Conservation (phyloP, 1,140 invertebrate species). For the Nasonia longicornis region DNA sequence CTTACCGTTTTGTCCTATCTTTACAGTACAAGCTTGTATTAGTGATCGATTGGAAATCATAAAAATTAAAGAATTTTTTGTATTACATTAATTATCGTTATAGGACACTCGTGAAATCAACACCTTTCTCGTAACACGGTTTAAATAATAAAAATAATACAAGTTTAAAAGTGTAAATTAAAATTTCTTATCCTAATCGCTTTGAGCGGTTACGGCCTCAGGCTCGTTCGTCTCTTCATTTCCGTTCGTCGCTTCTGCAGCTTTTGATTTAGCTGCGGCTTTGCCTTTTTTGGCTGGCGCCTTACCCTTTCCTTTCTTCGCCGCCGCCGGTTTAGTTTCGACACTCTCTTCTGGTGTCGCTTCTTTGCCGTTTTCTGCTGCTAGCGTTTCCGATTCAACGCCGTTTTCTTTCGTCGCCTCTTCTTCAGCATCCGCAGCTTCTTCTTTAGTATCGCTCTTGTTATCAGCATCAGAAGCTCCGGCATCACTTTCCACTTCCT, state of each 20-base stretch:
- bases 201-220: conserved; percentile 22
- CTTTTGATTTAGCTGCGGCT: conserved; percentile 22
- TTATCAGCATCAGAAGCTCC: conserved; percentile 24
- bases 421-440: conserved; percentile 19
- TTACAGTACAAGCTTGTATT: conserved; percentile 39
- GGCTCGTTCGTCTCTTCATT: conserved; percentile 40
- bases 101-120: conserved; percentile 38
- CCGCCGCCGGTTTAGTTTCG: conserved; percentile 23
- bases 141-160: conserved; percentile 46
- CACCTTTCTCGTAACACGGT: conserved; percentile 30
- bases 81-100: conserved; percentile 33
- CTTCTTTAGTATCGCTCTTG: conserved; percentile 35
- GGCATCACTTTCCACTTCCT: conserved; percentile 34
- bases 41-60: conserved; percentile 28
- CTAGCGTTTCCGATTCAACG: conserved; percentile 20
- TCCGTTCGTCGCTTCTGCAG: conserved; percentile 18
- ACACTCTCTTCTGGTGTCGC: conserved; percentile 29
- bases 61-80: conserved; percentile 35
- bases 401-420: conserved; percentile 38
- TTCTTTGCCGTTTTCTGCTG: conserved; percentile 38
- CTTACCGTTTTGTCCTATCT: conserved; percentile 32
- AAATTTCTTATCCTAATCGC: conserved; percentile 41
- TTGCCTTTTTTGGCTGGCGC: conserved; percentile 40
- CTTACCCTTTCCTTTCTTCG: conserved; percentile 29
- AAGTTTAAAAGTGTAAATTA: conserved; percentile 41